Evolutionary conservation across 1,140 invertebrate species (phyloP).

Genomic region (Drosophila baimaii): DNA sequence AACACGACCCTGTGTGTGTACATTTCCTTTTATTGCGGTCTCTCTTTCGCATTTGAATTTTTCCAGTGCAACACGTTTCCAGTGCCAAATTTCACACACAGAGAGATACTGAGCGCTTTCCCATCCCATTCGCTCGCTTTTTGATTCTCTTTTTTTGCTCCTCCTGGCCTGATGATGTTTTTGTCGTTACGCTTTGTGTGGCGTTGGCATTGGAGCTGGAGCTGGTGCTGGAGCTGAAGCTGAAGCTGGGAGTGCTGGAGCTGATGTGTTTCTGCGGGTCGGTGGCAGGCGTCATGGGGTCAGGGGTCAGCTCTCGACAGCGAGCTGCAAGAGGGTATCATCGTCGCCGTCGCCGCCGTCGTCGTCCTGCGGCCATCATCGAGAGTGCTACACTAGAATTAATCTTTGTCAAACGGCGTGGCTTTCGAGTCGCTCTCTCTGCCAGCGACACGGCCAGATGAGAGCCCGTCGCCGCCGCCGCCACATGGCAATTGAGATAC

Average conservation of each 20-base stretch:
- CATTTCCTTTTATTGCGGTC: constrained; percentile 16
- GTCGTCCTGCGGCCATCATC: constrained; percentile 35
- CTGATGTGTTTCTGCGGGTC: constrained; percentile 42
- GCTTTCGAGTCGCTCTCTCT: constrained; percentile 34
- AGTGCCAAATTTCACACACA: constrained; percentile 54
- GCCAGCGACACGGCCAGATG: constrained; percentile 25
- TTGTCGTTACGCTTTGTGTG: constrained; percentile 54
- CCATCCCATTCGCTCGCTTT: constrained; percentile 1
- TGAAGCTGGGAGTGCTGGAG: constrained; percentile 20
- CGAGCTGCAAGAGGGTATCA: constrained; percentile 33
- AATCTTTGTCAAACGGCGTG: constrained; percentile 47
- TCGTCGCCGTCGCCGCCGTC: neutral
- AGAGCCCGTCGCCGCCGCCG: constrained; percentile 3
- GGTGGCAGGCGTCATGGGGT: constrained; percentile 29
- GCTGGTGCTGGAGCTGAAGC: neutral
- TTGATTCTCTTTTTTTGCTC: constrained; percentile 15
- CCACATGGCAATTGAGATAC: constrained; percentile 45
- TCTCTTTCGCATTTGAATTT: constrained; percentile 11
- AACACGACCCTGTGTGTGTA: constrained; percentile 2
- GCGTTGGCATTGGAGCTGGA: constrained; percentile 10
- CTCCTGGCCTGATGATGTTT: constrained; percentile 49
- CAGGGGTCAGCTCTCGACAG: constrained; percentile 22
- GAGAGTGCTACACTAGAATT: constrained; percentile 51
- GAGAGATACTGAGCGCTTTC: constrained; percentile 30
- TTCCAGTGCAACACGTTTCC: constrained; percentile 37